Evolutionary conservation across 2,888 invertebrate species (phyloP).

Genomic region (Microctonus hyperodae): DNA sequence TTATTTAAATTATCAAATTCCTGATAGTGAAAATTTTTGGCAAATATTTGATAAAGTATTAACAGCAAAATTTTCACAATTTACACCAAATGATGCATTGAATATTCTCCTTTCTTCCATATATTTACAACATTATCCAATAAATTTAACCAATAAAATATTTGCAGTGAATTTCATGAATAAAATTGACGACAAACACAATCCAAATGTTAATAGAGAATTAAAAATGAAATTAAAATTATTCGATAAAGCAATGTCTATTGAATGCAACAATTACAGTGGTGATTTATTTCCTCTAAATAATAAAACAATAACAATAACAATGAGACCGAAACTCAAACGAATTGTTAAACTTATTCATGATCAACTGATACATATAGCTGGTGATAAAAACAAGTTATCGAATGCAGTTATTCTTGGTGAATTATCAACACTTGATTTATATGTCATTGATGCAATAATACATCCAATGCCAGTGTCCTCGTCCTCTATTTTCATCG

Average conservation of each 20-base stretch:
- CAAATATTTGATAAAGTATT: slow-evolving; percentile 65
- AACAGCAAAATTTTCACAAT: slow-evolving; percentile 67
- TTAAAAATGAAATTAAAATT: slow-evolving; percentile 67
- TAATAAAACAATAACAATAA: slow-evolving; percentile 62
- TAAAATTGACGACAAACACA: slow-evolving; percentile 63
- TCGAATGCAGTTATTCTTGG: slow-evolving; percentile 67
- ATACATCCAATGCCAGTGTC: slow-evolving; percentile 65
- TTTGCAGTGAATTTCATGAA: slow-evolving; percentile 70
- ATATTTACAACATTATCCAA: slow-evolving; percentile 70
- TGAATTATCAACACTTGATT: slow-evolving; percentile 66
- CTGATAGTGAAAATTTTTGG: slow-evolving; percentile 68
- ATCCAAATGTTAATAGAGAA: slow-evolving; percentile 57
- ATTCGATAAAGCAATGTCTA: slow-evolving; percentile 71
- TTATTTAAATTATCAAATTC: slow-evolving; percentile 68
- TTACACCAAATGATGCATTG: slow-evolving; percentile 67
- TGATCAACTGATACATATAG: slow-evolving; percentile 62
- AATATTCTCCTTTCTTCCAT: slow-evolving; percentile 72
- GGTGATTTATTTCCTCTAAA: slow-evolving; percentile 67
- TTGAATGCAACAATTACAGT: slow-evolving; percentile 71
- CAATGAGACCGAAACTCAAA: slow-evolving; percentile 66
- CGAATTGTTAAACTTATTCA: slow-evolving; percentile 65
- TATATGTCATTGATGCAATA: slow-evolving; percentile 70
- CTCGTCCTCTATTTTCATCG: slow-evolving; percentile 50
- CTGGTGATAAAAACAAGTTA: slow-evolving; percentile 64
- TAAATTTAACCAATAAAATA: slow-evolving; percentile 68